phyloP scores from a whole-genome alignment of 2,888 invertebrate species.

The Drosophila algonquin region DNA sequence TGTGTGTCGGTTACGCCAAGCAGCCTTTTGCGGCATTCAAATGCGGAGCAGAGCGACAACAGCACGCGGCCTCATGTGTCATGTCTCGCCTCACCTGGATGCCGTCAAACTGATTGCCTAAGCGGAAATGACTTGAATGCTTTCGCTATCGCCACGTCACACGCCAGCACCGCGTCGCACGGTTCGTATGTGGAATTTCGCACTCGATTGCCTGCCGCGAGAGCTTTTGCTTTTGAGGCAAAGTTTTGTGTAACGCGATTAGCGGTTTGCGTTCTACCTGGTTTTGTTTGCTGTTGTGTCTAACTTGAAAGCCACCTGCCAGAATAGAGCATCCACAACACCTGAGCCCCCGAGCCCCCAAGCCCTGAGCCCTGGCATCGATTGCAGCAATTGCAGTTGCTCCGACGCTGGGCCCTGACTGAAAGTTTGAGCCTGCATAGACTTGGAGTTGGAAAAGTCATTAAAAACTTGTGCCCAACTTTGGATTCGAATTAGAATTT shows the following conservation, averaged over 20 bases:
- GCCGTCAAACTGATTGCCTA: constrained; percentile 67
- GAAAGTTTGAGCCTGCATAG: constrained; percentile 58
- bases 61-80: constrained; percentile 63
- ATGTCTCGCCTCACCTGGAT: constrained; percentile 31
- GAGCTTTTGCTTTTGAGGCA: constrained; percentile 40
- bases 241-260: constrained; percentile 79
- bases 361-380: constrained; percentile 15
- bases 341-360: constrained; percentile 11
- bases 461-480: constrained; percentile 81
- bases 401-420: constrained; percentile 24
- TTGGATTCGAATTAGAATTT: constrained; percentile 74
- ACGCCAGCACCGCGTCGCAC: constrained; percentile 53
- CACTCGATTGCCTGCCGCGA: constrained; percentile 68
- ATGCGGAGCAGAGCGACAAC: constrained; percentile 47
- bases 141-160: constrained; percentile 57
- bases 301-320: constrained; percentile 40
- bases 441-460: constrained; percentile 79
- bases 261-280: constrained; percentile 64
- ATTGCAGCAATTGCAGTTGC: constrained; percentile 70
- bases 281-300: constrained; percentile 67
- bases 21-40: constrained; percentile 76
- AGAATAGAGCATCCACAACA: constrained; percentile 14
- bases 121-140: constrained; percentile 81
- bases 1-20: constrained; percentile 75
- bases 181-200: constrained; percentile 78